Percentiles rank a stretch among this genome's conserved stretches.
Evolutionary conservation across 1,140 invertebrate genomes (phyloP).

Genomic region (Drosophila ficusphila): DNA sequence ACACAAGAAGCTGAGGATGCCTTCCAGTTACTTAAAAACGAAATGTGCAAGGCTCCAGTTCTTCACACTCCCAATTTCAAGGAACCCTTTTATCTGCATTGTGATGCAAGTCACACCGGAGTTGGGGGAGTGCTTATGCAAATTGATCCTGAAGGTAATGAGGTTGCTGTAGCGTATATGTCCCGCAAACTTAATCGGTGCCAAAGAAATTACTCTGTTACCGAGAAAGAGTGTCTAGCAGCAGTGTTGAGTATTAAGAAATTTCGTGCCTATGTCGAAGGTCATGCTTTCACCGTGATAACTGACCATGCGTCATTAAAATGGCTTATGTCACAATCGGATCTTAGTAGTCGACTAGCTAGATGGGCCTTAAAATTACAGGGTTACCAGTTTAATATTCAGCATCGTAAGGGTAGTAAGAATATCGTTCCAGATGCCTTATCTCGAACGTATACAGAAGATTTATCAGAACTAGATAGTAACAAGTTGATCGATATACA

Average conservation of each 20-base stretch:
- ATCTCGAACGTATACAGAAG: slow-evolving; percentile 2
- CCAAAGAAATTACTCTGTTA: slow-evolving; percentile 12
- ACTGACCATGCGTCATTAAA: too few species aligned
- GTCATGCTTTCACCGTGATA: background rate
- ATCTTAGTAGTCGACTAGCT: too few species aligned
- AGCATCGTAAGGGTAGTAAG: too few species aligned
- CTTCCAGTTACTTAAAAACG: too few species aligned
- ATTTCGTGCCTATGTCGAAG: slow-evolving; percentile 6
- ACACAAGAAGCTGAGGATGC: too few species aligned
- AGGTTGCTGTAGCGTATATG: slow-evolving; percentile 4
- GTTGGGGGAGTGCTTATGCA: slow-evolving; percentile 7
- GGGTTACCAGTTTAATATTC: too few species aligned
- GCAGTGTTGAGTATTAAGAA: slow-evolving; percentile 12
- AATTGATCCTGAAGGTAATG: background rate
- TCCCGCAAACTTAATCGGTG: slow-evolving; percentile 9
- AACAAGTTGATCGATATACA: too few species aligned
- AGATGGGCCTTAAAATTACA: too few species aligned
- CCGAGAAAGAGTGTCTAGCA: too few species aligned
- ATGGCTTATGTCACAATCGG: too few species aligned
- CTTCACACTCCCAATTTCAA: too few species aligned
- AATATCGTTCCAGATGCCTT: slow-evolving; percentile 6
- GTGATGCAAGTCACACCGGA: slow-evolving; percentile 15
- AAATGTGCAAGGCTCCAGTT: too few species aligned
- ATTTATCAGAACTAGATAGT: slow-evolving; percentile 4
- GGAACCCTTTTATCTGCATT: slow-evolving; percentile 10